A percentile compares a stretch with the other conserved stretches of the same genome.
phyloP scores from a whole-genome alignment of 2,888 invertebrate species.

The Subacronicta megacephala region DNA sequence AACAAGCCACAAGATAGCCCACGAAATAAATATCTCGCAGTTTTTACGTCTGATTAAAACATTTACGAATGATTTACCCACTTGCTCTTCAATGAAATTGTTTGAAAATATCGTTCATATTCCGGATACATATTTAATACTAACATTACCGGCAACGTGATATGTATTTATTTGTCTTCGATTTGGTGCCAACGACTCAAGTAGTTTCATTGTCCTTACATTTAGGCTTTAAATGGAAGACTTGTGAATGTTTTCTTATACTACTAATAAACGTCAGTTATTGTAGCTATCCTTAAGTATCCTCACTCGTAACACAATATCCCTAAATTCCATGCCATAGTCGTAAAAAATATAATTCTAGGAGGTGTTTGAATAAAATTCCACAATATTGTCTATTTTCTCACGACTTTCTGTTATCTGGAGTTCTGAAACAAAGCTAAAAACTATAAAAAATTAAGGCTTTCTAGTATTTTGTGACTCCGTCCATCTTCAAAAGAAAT shows the following conservation, averaged over 20 bases:
- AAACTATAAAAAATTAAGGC: not conserved
- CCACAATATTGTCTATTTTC: conserved; percentile 4
- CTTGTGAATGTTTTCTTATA: too few species aligned
- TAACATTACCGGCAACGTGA: too few species aligned
- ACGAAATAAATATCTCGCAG: conserved; percentile 60
- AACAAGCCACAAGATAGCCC: conserved; percentile 62
- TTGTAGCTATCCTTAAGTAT: too few species aligned
- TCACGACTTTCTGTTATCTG: conserved; percentile 7
- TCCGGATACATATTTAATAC: conserved; percentile 36
- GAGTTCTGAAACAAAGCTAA: conserved; percentile 9
- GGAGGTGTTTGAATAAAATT: not conserved
- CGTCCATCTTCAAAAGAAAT: conserved; percentile 20
- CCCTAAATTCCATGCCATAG: too few species aligned
- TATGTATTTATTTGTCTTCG: too few species aligned
- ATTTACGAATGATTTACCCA: conserved; percentile 58
- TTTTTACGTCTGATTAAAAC: conserved; percentile 59
- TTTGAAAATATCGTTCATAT: conserved; percentile 32
- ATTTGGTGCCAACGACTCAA: too few species aligned
- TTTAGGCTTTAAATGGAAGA: too few species aligned
- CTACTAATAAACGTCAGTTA: too few species aligned
- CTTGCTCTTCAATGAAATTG: conserved; percentile 46
- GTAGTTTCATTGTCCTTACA: too few species aligned
- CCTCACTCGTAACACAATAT: too few species aligned
- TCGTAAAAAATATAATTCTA: too few species aligned
- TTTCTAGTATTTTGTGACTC: not conserved